A percentile compares a stretch with the other conserved stretches of the same genome.
phyloP scores from a whole-genome alignment of 2,888 invertebrate species.

The Hypomecis atomaria region DNA sequence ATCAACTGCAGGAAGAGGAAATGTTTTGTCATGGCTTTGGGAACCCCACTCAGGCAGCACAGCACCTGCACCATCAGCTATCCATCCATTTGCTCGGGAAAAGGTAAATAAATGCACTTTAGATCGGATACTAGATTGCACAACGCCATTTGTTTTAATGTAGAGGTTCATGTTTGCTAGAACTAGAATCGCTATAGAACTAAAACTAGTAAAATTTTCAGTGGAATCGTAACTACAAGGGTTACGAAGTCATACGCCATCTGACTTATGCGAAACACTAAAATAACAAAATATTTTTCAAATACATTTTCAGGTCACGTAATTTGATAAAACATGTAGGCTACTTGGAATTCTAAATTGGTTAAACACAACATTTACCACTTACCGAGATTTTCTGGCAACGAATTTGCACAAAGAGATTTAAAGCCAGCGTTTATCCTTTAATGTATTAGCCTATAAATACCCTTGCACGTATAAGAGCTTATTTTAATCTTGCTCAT shows the following conservation, averaged over 20 bases:
- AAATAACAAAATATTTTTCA: neutral
- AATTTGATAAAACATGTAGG: slow-evolving; percentile 18
- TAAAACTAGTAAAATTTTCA: slow-evolving; percentile 4
- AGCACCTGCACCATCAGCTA: slow-evolving; percentile 80
- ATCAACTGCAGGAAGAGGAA: slow-evolving; percentile 44
- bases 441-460: slow-evolving; percentile 47
- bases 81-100: slow-evolving; percentile 61
- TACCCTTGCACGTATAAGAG: slow-evolving; percentile 36
- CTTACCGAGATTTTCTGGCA: slow-evolving; percentile 41
- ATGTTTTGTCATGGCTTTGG: slow-evolving; percentile 71
- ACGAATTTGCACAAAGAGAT: slow-evolving; percentile 45
- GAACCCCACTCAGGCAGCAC: slow-evolving; percentile 74
- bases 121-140: slow-evolving; percentile 69
- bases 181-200: slow-evolving; percentile 6
- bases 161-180: slow-evolving; percentile 31
- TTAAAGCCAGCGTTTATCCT: slow-evolving; percentile 41
- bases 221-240: neutral
- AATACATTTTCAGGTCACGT: slow-evolving; percentile 25
- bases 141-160: slow-evolving; percentile 51
- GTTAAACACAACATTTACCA: slow-evolving; percentile 36
- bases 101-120: slow-evolving; percentile 70
- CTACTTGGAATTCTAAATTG: slow-evolving; percentile 41
- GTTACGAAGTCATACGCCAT: neutral
- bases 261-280: slow-evolving; percentile 5
- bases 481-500: slow-evolving; percentile 44